Percentiles rank a stretch among this genome's conserved stretches.
These are phyloP conservation scores for Heterochromis multidens DNA, from an alignment of 2,113 vertebrate genomes.

Conservation along the genomic window DNA sequence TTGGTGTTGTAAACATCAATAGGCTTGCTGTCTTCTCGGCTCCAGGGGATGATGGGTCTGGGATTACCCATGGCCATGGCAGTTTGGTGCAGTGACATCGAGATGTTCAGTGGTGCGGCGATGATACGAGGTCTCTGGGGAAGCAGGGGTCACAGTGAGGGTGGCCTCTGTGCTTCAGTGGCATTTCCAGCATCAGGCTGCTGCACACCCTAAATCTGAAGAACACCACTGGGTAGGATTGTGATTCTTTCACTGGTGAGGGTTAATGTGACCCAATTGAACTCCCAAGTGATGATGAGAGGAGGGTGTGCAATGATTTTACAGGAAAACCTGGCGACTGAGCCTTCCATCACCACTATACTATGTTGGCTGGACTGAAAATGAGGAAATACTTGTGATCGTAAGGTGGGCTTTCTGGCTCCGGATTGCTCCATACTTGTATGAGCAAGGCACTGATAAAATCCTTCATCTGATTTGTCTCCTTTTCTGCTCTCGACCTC, in stretches of 20 bases:
- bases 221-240: slow-evolving; percentile 83
- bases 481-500: slow-evolving; percentile 87
- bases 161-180: slow-evolving; percentile 85
- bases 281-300: slow-evolving; percentile 94
- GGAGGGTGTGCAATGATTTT: slow-evolving; percentile 89
- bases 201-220: slow-evolving; percentile 88
- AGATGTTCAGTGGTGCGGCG: slow-evolving; percentile 89
- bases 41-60: slow-evolving; percentile 96
- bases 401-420: slow-evolving; percentile 93
- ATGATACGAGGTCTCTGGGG: slow-evolving; percentile 87
- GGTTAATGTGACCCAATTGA: slow-evolving; percentile 88
- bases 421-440: slow-evolving; percentile 92
- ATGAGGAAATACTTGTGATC: slow-evolving; percentile 88
- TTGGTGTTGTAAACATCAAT: slow-evolving; percentile 96
- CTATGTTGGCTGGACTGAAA: slow-evolving; percentile 90
- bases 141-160: slow-evolving; percentile 79
- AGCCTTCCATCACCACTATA: slow-evolving; percentile 83
- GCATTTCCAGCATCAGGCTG: slow-evolving; percentile 82
- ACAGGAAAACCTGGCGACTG: slow-evolving; percentile 90
- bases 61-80: slow-evolving; percentile 90
- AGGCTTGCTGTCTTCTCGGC: slow-evolving; percentile 89
- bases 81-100: slow-evolving; percentile 84
- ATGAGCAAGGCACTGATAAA: slow-evolving; percentile 93
- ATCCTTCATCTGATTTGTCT: slow-evolving; percentile 89
- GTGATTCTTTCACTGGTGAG: slow-evolving; percentile 88